phyloP scores from a whole-genome alignment of 2,888 invertebrate genomes.

The Campoletis raptor region DNA sequence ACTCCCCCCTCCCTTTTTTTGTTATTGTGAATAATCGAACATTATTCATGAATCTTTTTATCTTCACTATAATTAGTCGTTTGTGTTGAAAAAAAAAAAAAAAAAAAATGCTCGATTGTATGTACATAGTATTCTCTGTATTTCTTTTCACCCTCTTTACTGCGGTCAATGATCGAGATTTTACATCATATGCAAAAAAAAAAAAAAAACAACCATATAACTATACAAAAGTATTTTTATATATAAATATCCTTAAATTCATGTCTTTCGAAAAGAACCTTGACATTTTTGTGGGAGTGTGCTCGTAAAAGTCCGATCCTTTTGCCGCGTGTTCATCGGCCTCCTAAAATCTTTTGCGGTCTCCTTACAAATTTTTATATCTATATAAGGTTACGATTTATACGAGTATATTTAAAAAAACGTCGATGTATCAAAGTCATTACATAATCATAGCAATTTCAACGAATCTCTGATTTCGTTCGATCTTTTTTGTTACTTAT shows the following conservation, averaged over 20 bases:
- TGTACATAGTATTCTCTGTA: background rate
- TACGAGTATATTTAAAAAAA: background rate
- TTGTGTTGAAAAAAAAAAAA: background rate
- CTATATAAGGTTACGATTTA: background rate
- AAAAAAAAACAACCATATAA: constrained; percentile 15
- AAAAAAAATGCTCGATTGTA: background rate
- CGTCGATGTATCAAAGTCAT: background rate
- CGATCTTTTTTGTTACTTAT: background rate
- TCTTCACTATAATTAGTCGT: background rate
- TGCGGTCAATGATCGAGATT: constrained; percentile 4
- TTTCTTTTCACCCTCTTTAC: background rate
- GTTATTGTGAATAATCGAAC: background rate
- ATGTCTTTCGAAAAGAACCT: constrained; percentile 68
- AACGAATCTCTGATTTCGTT: background rate
- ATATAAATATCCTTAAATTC: constrained; percentile 21
- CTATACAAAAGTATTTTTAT: background rate
- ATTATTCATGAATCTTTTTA: background rate
- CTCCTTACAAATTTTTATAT: constrained; percentile 42
- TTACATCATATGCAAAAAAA: background rate
- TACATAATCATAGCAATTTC: constrained; percentile 5
- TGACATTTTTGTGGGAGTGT: constrained; percentile 74
- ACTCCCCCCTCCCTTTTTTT: background rate
- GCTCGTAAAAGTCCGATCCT: constrained; percentile 64
- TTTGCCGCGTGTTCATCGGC: constrained; percentile 14
- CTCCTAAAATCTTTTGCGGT: constrained; percentile 50